phyloP scores from a whole-genome alignment of 2,888 invertebrate genomes.

The Anthrax anthrax region DNA sequence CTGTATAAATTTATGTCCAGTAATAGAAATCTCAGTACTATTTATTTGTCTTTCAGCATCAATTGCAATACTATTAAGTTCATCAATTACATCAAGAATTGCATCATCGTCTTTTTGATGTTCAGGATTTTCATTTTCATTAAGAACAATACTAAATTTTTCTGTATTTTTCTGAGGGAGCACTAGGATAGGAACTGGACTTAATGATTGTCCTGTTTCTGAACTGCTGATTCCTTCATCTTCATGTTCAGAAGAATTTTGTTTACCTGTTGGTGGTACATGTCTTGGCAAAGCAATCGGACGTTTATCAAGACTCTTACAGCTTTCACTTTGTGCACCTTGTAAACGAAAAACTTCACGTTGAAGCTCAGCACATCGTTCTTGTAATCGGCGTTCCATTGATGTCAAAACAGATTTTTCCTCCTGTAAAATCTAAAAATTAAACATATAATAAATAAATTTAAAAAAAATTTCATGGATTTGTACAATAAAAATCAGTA shows the following conservation, averaged over 20 bases:
- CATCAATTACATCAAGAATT: slow-evolving; percentile 76
- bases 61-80: slow-evolving; percentile 68
- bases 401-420: slow-evolving; percentile 60
- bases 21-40: slow-evolving; percentile 32
- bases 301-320: slow-evolving; percentile 29
- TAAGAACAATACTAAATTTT: slow-evolving; percentile 24
- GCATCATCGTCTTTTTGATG: slow-evolving; percentile 36
- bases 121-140: slow-evolving; percentile 6
- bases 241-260: slow-evolving; percentile 61
- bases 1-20: slow-evolving; percentile 17
- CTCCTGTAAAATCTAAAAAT: slow-evolving; percentile 52
- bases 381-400: slow-evolving; percentile 58
- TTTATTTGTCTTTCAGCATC: slow-evolving; percentile 58
- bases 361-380: slow-evolving; percentile 60
- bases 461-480: background rate
- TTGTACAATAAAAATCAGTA: no score
- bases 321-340: slow-evolving; percentile 33
- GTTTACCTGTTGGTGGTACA: slow-evolving; percentile 27
- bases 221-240: slow-evolving; percentile 82
- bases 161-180: slow-evolving; percentile 39
- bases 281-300: slow-evolving; percentile 30
- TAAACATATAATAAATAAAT: slow-evolving; percentile 6
- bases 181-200: slow-evolving; percentile 45
- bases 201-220: slow-evolving; percentile 53
- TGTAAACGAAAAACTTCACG: slow-evolving; percentile 46